Percentiles rank a stretch among this genome's conserved stretches.
Evolutionary conservation across 2,888 invertebrate genomes (phyloP).

Genomic region (Himalopsyche japonica): DNA sequence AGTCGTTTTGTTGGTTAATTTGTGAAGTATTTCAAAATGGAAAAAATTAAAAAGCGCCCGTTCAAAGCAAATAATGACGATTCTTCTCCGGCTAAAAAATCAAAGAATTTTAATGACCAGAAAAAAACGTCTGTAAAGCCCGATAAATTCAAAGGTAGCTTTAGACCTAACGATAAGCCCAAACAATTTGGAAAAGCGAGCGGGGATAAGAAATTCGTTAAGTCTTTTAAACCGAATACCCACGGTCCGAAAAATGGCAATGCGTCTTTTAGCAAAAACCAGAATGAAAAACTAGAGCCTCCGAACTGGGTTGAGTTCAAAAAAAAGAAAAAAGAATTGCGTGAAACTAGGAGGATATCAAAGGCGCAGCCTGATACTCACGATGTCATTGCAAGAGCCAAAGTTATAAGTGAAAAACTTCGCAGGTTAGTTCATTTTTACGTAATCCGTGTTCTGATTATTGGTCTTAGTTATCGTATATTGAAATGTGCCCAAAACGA

Average conservation of each 20-base stretch:
- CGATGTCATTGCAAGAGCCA: conserved; percentile 60
- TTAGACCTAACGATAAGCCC: background rate
- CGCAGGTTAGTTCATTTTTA: conserved; percentile 46
- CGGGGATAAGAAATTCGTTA: background rate
- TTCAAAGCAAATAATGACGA: background rate
- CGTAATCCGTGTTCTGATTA: too few relatives aligned
- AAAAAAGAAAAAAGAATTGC: conserved; percentile 73
- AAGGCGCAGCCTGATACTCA: conserved; percentile 56
- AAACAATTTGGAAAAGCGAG: background rate
- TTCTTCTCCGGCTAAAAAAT: background rate
- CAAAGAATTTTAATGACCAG: background rate
- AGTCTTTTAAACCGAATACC: background rate
- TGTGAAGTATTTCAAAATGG: background rate
- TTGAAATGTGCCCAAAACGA: too few relatives aligned
- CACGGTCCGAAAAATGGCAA: background rate
- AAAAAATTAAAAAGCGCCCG: background rate
- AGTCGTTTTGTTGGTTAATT: background rate
- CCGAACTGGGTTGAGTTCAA: conserved; percentile 77
- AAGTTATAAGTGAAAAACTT: conserved; percentile 64
- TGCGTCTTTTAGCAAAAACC: background rate
- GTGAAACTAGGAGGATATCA: conserved; percentile 48
- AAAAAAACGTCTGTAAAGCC: background rate
- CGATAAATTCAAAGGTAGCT: background rate
- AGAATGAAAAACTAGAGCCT: conserved; percentile 45
- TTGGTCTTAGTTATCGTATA: too few relatives aligned